phyloP scores from a whole-genome alignment of 2,888 invertebrate genomes.

The Platycheirus rosarum region DNA sequence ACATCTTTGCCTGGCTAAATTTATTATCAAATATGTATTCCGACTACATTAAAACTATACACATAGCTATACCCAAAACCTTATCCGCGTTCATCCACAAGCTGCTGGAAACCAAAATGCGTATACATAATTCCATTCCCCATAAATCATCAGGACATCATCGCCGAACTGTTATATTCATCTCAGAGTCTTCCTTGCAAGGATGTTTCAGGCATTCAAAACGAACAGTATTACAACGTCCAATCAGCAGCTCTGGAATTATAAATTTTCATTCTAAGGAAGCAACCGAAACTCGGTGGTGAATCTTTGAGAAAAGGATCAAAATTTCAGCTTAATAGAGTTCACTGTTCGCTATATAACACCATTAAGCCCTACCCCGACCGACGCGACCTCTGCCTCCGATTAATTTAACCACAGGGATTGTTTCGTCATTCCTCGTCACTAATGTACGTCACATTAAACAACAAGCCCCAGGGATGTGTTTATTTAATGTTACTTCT shows the following conservation, averaged over 20 bases:
- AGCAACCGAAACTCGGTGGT: slow-evolving; percentile 37
- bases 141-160: slow-evolving; percentile 70
- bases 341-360: slow-evolving; percentile 45
- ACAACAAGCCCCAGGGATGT: slow-evolving; percentile 53
- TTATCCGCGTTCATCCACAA: slow-evolving; percentile 19
- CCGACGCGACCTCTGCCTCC: too few relatives aligned
- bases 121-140: slow-evolving; percentile 44
- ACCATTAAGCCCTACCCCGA: slow-evolving; percentile 51
- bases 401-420: slow-evolving; percentile 69
- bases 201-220: not conserved
- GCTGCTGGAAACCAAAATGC: slow-evolving; percentile 34
- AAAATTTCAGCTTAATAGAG: slow-evolving; percentile 68
- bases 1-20: not conserved
- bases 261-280: slow-evolving; percentile 48
- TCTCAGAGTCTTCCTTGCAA: slow-evolving; percentile 7
- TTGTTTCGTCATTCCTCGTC: slow-evolving; percentile 56
- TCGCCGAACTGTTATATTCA: not conserved
- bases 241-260: slow-evolving; percentile 28
- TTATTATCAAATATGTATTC: slow-evolving; percentile 13
- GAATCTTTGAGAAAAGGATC: slow-evolving; percentile 36
- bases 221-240: too few relatives aligned
- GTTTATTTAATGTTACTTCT: slow-evolving; percentile 58
- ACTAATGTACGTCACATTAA: slow-evolving; percentile 63
- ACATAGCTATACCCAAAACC: not conserved
- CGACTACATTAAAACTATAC: not conserved